These are phyloP conservation scores for Psilopsiagon aurifrons DNA, from an alignment of 2,113 vertebrate genomes.

Conservation along the genomic window DNA sequence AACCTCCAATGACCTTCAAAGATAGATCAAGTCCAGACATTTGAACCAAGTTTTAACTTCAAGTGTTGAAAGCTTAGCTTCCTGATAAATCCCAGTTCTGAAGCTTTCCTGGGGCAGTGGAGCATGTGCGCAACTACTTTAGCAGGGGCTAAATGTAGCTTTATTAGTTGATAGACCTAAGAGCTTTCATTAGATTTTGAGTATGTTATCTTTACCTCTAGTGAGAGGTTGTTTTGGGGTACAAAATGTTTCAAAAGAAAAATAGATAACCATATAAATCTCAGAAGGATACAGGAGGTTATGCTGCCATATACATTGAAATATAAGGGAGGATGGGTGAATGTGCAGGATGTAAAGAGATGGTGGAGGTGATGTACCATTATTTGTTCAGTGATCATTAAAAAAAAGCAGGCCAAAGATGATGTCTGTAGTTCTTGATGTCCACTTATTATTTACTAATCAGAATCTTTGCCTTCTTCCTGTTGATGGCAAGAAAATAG, in stretches of 20 bases:
- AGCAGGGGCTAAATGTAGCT: background rate
- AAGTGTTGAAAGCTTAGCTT: background rate
- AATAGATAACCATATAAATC: background rate
- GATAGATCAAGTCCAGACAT: background rate
- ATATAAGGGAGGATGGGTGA: background rate
- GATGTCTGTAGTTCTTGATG: background rate
- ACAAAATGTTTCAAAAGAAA: background rate
- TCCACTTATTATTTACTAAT: background rate
- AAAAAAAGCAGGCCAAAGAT: background rate
- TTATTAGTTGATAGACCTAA: background rate
- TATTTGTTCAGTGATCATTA: background rate
- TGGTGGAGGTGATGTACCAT: fast-evolving
- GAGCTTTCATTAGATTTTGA: background rate
- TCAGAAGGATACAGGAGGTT: background rate
- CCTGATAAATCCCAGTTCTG: background rate
- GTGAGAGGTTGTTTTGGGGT: background rate
- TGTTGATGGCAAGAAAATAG: background rate
- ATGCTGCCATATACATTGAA: background rate
- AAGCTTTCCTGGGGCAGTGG: background rate
- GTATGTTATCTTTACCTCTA: background rate
- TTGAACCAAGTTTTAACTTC: background rate
- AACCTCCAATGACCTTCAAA: background rate
- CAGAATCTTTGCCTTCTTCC: background rate
- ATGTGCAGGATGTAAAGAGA: background rate
- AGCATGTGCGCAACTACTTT: background rate